Evolutionary conservation across 2,888 invertebrate genomes (phyloP), one percentile per base, ranked within the genome.

Genomic region (Hermaeophaga mercurialis): DNA sequence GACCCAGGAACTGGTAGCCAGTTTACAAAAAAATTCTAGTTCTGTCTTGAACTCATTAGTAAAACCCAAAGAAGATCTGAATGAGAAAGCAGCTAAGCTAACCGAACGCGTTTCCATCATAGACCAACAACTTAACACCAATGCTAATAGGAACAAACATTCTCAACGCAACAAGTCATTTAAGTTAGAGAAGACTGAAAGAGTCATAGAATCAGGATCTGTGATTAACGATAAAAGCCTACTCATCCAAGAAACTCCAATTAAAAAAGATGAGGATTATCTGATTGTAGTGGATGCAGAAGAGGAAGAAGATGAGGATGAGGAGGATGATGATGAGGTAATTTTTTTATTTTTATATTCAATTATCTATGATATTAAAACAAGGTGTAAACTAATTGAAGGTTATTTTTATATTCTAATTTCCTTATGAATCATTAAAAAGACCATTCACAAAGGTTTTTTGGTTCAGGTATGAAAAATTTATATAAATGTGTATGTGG

Each of bases 1-100:
- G 18, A 94, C 93, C 0, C 87, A 90, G 72, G 91, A 94, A 75
- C 78, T 94, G 52, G 80, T 93, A 57, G 90, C 88, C 49, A 88
- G 90, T 75, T 81, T 92, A 66, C 87, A 88, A 77, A 78, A 75
- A 44, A 71, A 71, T 54, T 56, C 60, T 14, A 63, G 47, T 17
- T 58, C 66, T 6, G 58, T 58, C 17, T 50, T 69, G 19, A 64
- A 62, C 50, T 54, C 57, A 11, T 43, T 59, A n/a, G 45, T 56
- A 6, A 69, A 71, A 61, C 69, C 71, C 3, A 73, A 72, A 46
- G 77, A 77, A 60, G 77, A 78, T 69, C 70, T 76, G 70, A 75
- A 70, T 49, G 73, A 76, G 55, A 69, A 75, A 22, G 78, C 78
- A 1, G 78, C 78, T 22, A 77, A 78, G 57, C 58, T 78, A 49